These are phyloP conservation scores for Hassar affinis DNA, from an alignment of 2,113 vertebrate species.

Conservation along the genomic window DNA sequence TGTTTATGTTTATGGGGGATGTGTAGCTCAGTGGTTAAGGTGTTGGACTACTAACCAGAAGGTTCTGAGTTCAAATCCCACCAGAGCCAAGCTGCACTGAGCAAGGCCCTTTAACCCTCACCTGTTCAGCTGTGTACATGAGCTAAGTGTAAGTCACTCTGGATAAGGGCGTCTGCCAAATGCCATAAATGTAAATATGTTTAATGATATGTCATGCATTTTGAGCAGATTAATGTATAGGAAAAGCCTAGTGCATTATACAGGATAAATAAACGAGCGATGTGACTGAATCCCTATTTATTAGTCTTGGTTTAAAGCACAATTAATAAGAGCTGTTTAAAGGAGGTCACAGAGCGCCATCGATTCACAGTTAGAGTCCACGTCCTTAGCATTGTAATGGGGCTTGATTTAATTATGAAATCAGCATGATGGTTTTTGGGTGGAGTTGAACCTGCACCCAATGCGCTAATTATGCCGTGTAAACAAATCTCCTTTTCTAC, in stretches of 20 bases:
- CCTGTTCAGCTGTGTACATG: too few relatives aligned
- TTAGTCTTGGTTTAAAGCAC: not conserved
- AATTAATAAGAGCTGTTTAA: not conserved
- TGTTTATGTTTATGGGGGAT: too few relatives aligned
- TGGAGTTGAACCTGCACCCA: not conserved
- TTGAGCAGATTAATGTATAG: not conserved
- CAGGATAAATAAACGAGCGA: not conserved
- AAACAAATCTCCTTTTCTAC: constrained; percentile 17
- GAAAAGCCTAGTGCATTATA: too few relatives aligned
- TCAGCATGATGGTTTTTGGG: constrained; percentile 17
- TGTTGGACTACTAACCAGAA: too few relatives aligned
- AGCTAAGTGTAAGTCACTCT: too few relatives aligned
- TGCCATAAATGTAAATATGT: too few relatives aligned
- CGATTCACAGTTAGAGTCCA: not conserved
- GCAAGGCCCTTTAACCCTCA: too few relatives aligned
- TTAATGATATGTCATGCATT: not conserved
- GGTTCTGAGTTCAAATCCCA: too few relatives aligned
- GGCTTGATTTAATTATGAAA: constrained; percentile 6
- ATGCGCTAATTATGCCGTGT: not conserved
- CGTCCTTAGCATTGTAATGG: not conserved
- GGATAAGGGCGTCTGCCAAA: too few relatives aligned
- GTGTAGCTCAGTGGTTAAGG: too few relatives aligned
- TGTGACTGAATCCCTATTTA: not conserved
- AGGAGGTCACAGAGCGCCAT: not conserved
- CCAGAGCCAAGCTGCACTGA: too few relatives aligned